Base-by-base conservation (phyloP, 2,888 invertebrate genomes). In the Rhagophthalmus giganteus region DNA sequence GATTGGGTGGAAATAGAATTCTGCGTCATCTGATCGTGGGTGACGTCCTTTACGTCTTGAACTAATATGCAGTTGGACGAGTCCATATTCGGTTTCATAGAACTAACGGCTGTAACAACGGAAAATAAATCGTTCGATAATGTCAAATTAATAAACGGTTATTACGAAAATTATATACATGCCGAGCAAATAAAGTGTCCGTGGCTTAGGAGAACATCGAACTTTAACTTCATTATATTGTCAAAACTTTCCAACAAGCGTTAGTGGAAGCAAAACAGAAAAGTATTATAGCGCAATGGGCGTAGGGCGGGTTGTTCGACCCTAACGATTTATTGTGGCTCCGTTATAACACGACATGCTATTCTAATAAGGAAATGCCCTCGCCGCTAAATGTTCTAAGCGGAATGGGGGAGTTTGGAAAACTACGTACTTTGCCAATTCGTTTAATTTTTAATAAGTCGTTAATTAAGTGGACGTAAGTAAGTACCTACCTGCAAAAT, bases 41-140 rank as follows among this genome's bases (percentile, higher is more conserved):
- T 90, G 66, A 90, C 88, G 68, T 90, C 88, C 78, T 88, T 88
- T 61, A 88, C 86, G 76, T 88, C 92, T 83, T 91, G 90, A 73
- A 91, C 90, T 77, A 91, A 81, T 75, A 91, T 90, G 79, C 91
- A 92, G 78, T 90, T 90, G 72, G 89, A 83, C 78, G 87, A 86
- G 81, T 91, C 90, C 82, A 88, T 86, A 78, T 86, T 86, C 75
- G 87, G 86, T 78, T 90, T 87, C 88, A 91, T 90, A 74, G 90
- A 90, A 80, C 88, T 90, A 79, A 90, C 87, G 75, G 90, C 90
- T 91, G 84, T 32, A 86, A 86, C n/a, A n/a, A n/a, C n/a, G n/a
- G n/a, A n/a, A n/a, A n/a, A n/a, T n/a, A n/a, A 7, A 10, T 37
- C n/a, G 24, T 6, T 2, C 5, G 24, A 42, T 11, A 30, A 28